Percentiles rank a stretch among this genome's conserved stretches.
These are phyloP conservation scores for Idaea biselata DNA, from an alignment of 2,888 invertebrate species.

Conservation along the genomic window DNA sequence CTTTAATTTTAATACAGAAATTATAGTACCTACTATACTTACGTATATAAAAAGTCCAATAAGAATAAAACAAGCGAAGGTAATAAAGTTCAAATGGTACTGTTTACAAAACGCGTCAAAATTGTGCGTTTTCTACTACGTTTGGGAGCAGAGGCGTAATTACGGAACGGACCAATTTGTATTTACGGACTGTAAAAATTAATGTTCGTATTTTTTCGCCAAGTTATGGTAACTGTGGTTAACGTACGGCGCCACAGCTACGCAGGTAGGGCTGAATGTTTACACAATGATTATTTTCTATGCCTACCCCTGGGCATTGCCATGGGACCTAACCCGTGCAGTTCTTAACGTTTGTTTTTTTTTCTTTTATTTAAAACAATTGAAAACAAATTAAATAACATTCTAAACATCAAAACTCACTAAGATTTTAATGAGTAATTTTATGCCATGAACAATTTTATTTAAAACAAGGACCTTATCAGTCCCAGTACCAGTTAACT, in stretches of 20 bases:
- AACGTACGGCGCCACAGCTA: conserved; percentile 10
- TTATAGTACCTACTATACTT: conserved; percentile 15
- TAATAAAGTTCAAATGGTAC: conserved; percentile 54
- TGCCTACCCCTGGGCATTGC: no score
- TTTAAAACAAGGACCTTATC: no score
- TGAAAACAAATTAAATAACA: no score
- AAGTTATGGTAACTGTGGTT: conserved; percentile 24
- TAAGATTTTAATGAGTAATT: no score
- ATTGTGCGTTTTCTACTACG: conserved; percentile 32
- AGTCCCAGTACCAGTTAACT: no score
- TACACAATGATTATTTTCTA: not conserved
- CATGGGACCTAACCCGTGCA: no score
- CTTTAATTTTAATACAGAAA: conserved; percentile 10
- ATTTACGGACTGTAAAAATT: conserved; percentile 45
- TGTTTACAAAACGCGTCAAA: conserved; percentile 39
- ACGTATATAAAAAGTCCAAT: conserved; percentile 44
- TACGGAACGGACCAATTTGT: conserved; percentile 41
- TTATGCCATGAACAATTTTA: no score
- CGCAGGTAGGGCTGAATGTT: not conserved
- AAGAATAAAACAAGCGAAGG: conserved; percentile 44
- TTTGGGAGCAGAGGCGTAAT: conserved; percentile 33
- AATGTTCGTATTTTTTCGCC: conserved; percentile 34
- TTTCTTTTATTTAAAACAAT: no score
- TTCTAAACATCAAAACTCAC: no score
- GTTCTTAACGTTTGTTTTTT: no score